Conservation (phyloP, 2,888 invertebrate genomes). For the Macropis europaea region DNA sequence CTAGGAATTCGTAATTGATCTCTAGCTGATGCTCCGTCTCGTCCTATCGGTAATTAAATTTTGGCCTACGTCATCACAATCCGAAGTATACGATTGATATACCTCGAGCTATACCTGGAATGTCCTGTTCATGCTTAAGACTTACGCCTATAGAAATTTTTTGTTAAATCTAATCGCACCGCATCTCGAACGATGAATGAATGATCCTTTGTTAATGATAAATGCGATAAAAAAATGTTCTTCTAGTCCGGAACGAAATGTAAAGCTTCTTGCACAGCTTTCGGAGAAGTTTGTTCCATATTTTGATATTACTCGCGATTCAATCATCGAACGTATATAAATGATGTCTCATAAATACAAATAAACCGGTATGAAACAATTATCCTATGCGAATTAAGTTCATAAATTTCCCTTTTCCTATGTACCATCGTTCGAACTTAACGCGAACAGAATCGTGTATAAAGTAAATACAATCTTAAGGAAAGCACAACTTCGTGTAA, state of each 20-base stretch:
- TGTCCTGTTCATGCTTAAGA: constrained; percentile 35
- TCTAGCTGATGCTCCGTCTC: constrained; percentile 2
- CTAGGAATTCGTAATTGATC: background rate
- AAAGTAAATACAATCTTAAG: constrained; percentile 28
- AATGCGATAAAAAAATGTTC: background rate
- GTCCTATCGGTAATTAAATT: constrained; percentile 15
- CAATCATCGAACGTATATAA: background rate
- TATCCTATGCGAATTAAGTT: constrained; percentile 17
- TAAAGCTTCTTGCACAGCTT: background rate
- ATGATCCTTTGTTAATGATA: background rate
- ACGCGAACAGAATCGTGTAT: constrained; percentile 17
- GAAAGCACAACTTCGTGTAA: constrained; percentile 14
- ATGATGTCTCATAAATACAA: background rate
- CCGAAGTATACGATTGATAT: constrained; percentile 27
- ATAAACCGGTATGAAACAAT: background rate
- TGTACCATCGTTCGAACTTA: background rate
- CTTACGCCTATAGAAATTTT: constrained; percentile 6
- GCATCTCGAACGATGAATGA: background rate
- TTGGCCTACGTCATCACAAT: constrained; percentile 50
- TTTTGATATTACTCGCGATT: constrained; percentile 17
- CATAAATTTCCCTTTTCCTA: no score
- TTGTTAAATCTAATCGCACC: background rate
- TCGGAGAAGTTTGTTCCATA: background rate
- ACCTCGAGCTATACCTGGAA: constrained; percentile 41
- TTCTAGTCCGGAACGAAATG: background rate